These are phyloP conservation scores for Sinopyrophorus schimmeli DNA, from an alignment of 2,888 invertebrate species.

Conservation along the genomic window DNA sequence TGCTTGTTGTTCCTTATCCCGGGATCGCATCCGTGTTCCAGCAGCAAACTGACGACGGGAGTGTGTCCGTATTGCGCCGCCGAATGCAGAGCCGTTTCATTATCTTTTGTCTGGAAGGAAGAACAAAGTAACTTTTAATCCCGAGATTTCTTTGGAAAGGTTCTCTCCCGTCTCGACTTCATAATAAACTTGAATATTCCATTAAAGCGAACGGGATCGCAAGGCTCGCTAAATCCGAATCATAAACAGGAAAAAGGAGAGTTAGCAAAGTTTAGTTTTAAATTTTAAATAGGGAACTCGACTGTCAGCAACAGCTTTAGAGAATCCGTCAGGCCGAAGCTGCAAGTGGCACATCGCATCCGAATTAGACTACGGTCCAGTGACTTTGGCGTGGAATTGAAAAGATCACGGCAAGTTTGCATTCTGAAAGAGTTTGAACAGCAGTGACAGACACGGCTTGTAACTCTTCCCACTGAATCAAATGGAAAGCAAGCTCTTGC, in stretches of 20 bases:
- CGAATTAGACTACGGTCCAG: slow-evolving; percentile 43
- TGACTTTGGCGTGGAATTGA: slow-evolving; percentile 43
- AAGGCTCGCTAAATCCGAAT: slow-evolving; percentile 31
- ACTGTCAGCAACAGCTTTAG: slow-evolving; percentile 43
- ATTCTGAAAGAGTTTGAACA: slow-evolving; percentile 39
- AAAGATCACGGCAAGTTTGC: slow-evolving; percentile 45
- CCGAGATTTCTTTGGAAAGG: slow-evolving; percentile 2
- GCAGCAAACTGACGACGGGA: slow-evolving; percentile 77
- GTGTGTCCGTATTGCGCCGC: slow-evolving; percentile 93
- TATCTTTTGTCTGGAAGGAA: slow-evolving; percentile 75
- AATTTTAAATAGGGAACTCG: slow-evolving; percentile 41
- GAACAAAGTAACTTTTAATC: slow-evolving; percentile 18
- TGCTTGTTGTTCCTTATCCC: slow-evolving; percentile 83
- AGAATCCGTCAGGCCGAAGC: slow-evolving; percentile 43
- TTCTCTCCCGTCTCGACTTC: slow-evolving; percentile 19
- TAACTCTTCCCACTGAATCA: slow-evolving; percentile 27
- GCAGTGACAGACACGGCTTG: slow-evolving; percentile 35
- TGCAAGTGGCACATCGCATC: slow-evolving; percentile 44
- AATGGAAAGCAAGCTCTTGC: too few relatives aligned
- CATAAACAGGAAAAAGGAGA: slow-evolving; percentile 36
- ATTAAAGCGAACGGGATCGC: slow-evolving; percentile 27
- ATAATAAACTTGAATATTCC: slow-evolving; percentile 32
- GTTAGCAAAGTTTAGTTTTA: slow-evolving; percentile 40
- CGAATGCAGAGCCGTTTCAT: slow-evolving; percentile 90
- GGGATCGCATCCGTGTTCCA: slow-evolving; percentile 86